Evolutionary conservation across 2,888 invertebrate genomes (phyloP).

Genomic region (Drosophila mercatorum): DNA sequence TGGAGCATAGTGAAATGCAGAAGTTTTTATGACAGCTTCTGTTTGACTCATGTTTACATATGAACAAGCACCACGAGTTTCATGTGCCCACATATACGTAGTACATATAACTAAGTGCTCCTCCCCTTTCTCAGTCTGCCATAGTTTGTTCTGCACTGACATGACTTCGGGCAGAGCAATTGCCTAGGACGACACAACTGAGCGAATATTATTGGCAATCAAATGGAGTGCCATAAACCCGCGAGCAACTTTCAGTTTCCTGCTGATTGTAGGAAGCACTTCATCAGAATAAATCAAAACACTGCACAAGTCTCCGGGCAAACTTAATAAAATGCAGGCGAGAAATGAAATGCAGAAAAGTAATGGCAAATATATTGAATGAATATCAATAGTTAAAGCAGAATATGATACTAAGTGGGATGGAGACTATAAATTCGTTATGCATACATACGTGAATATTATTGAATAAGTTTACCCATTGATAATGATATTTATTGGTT

Average conservation of each 20-base stretch:
- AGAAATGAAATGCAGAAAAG: neutral
- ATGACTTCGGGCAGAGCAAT: constrained; percentile 29
- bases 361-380: neutral
- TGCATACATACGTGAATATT: no score
- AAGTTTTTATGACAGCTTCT: constrained; percentile 38
- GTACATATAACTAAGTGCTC: neutral
- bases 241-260: constrained; percentile 42
- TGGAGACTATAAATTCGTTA: no score
- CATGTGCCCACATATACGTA: constrained; percentile 8
- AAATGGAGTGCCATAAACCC: constrained; percentile 66
- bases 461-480: no score
- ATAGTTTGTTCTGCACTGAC: constrained; percentile 4
- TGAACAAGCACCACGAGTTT: neutral
- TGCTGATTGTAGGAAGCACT: constrained; percentile 47
- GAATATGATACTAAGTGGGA: no score
- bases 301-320: constrained; percentile 14
- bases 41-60: constrained; percentile 18
- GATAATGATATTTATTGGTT: no score
- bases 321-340: constrained; percentile 25
- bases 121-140: neutral
- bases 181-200: constrained; percentile 30
- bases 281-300: constrained; percentile 51
- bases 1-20: constrained; percentile 39
- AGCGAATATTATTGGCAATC: constrained; percentile 73
- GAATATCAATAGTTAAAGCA: neutral